Evolutionary conservation across 2,113 vertebrate genomes (phyloP).

Genomic region (Anser brachyrhynchus): DNA sequence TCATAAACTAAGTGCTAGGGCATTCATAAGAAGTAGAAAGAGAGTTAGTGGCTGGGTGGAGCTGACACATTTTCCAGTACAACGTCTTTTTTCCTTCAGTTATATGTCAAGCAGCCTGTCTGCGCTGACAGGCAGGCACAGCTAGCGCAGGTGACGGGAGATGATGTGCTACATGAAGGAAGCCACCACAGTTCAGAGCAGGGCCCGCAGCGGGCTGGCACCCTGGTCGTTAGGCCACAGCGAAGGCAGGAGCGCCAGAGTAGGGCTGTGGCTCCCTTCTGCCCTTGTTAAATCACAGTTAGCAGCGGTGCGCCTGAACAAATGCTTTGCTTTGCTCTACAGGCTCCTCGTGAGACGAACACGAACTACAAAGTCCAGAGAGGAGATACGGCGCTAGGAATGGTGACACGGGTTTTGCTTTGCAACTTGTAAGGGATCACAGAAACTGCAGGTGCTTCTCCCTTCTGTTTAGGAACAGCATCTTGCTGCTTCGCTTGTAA

Average conservation of each 20-base stretch:
- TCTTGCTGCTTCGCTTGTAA: background rate
- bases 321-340: background rate
- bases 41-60: background rate
- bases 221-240: background rate
- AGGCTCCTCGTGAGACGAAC: accelerated
- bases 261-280: background rate
- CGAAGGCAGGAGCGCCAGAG: background rate
- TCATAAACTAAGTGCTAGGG: background rate
- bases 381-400: background rate
- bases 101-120: background rate
- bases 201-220: background rate
- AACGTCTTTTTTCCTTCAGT: background rate
- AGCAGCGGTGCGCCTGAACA: background rate
- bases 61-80: background rate
- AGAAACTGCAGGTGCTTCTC: background rate
- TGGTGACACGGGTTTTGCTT: background rate
- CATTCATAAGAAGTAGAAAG: background rate
- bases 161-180: background rate
- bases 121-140: background rate
- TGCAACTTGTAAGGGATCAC: background rate
- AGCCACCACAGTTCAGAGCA: background rate
- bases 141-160: background rate
- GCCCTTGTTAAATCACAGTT: conserved; percentile 10
- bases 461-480: background rate
- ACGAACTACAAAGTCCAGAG: background rate